Evolutionary conservation across 2,113 vertebrate species (phyloP), one percentile per base, ranked within the genome.

Genomic region (Cyanoramphus novaezelandiae): DNA sequence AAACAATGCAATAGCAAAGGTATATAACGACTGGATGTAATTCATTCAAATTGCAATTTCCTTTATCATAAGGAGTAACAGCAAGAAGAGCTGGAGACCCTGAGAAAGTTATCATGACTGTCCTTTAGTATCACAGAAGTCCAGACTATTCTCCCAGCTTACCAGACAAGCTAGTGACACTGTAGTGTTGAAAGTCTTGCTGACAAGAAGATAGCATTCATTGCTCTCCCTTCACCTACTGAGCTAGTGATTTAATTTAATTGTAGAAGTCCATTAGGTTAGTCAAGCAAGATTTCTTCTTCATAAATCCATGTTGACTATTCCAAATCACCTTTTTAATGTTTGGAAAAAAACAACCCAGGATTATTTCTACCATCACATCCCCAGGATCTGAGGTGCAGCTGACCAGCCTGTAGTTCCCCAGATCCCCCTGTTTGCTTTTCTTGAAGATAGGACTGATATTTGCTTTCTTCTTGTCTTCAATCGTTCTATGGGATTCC

Each of bases 321-420:
- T 37, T 77, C 31, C 29, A 90, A 60, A 47, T 33, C 8, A 25
- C 5, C 3, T n/a, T 47, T n/a, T 82, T 29, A 12, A 20, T 59
- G 9, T 41, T 35, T 47, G 10, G 17, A 60, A 60, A 5, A 20
- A 33, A 9, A 2, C 24, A 37, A 3, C 0, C 1, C 25, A 52
- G 50, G 47, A 65, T 71, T 82, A 60, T 74, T 74, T 74, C 41
- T 86, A 47, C 6, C 21, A 39, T n/a, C 27, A 31, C 16, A 7
- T 39, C 39, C 33, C 23, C 29, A 57, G 74, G 35, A 57, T 50
- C 11, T 12, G 16, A 49, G 13, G 9, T 71, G 29, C 47, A 39
- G 21, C 18, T 53, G 39, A 39, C 31, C 11, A 65, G 29, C 7
- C 46, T 55, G 11, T n/a, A 74, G 52, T 15, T 68, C 31, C 49